Evolutionary conservation across 2,888 invertebrate species (phyloP), one percentile per base, ranked within the genome.

Genomic region (Theretra japonica): DNA sequence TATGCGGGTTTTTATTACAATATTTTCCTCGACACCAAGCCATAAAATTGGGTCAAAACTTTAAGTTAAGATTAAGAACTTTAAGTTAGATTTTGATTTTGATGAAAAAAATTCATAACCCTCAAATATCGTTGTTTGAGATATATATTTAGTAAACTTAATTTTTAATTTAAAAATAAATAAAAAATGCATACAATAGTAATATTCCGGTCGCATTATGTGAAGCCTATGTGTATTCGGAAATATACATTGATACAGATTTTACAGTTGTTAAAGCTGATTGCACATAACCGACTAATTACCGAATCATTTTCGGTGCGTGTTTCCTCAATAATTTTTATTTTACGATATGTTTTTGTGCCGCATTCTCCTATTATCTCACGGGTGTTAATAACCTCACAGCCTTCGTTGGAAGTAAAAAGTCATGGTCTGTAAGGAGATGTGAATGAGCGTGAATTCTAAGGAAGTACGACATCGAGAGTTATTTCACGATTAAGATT

Each of bases 351-450:
- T 30, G 7, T 30, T 21, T 28, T 25, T 25, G 28, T 30, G 19
- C n/a, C 15, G 28, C 17, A 28, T 60, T 60, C 17, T 30, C n/a
- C 60, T 30, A 60, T 60, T 60, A 19, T 28, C 6, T 19, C 19
- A n/a, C 33, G 0, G n/a, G n/a, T 60, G 60, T 60, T 30, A 60
- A 60, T 33, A 60, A 33, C 60, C 60, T 60, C 60, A 2, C 60
- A 60, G 33, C 60, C 60, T 41, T 60, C 60, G 60, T 0, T 19
- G 53, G 53, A 41, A 33, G 0, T 30, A 19, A 60, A 59, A 60
- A 33, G 60, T 60, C 33, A 60, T 33, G 60, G 60, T n/a, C 30
- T 60, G 7, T 8, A 7, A n/a, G n/a, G 33, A 60, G 30, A 60
- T 33, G 60, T 33, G 19, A 60, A 60, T 33, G 30, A 60, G 30